Evolutionary conservation across 2,797 vertebrate genomes (phyloP), one percentile per base, ranked within the genome.

Genomic region (Leptoclinus maculatus): DNA sequence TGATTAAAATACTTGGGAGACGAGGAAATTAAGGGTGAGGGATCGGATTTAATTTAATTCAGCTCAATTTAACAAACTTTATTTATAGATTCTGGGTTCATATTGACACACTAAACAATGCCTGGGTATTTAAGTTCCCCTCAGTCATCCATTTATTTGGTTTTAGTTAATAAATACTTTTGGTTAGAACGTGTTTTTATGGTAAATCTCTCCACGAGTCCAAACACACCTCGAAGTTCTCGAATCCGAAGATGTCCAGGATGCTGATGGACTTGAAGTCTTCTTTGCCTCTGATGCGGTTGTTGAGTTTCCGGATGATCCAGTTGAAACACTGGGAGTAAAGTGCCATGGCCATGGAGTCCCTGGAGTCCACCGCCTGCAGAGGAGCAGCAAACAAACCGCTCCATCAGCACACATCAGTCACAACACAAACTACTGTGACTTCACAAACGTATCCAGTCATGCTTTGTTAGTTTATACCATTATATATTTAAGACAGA

Each of bases 241-340:
- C 98, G 74, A 99, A 99, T 25, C 98, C 98, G 70, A 99, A 99
- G 91, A 99, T 99, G 92, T 99, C 98, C n/a, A 99, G 94, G 93
- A 99, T 98, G 86, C 98, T 96, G 76, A 99, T 95, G 14, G 97
- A 98, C 32, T 95, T 97, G 94, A 97, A 99, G 91, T 99, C 96
- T 2, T 99, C 97, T 62, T 87, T 96, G 82, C 98, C 97, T 66
- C 95, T 95, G 93, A 99, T 97, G 76, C 97, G 96, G 79, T 86
- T 94, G 89, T 99, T 99, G 87, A 99, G 97, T 84, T 95, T 97
- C 74, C 95, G 95, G 87, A 98, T 98, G 85, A 99, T 96, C 98
- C 98, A 99, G 84, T 97, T 96, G 85, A 99, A 99, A 91, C 98
- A 99, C 86, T 97, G 97, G 16, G 98, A 96, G 66, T 99, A 99